Percentiles rank a stretch among this genome's conserved stretches.
These are phyloP conservation scores for Anoplophora glabripennis DNA, from an alignment of 1,140 invertebrate species.

Conservation along the genomic window DNA sequence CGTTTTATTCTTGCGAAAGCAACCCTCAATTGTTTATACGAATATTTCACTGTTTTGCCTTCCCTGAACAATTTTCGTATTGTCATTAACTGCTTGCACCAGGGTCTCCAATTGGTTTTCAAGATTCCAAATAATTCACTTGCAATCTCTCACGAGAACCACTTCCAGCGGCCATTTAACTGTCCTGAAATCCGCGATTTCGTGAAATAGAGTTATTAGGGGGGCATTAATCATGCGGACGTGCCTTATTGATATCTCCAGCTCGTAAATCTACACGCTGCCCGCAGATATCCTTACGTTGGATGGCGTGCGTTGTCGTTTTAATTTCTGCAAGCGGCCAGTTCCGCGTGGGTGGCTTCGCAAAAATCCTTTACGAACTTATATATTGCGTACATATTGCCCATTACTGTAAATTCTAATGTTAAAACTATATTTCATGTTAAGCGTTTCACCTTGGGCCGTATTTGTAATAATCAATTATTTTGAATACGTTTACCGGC, in stretches of 20 bases:
- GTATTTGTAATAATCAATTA: background rate
- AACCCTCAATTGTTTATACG: no score
- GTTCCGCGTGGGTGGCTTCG: constrained; percentile 18
- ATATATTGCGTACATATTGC: constrained; percentile 9
- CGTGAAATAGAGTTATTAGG: constrained; percentile 8
- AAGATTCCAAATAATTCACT: no score
- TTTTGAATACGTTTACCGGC: no score
- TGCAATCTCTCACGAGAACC: no score
- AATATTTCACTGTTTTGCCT: no score
- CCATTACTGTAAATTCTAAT: constrained; percentile 5
- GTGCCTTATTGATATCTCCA: constrained; percentile 21
- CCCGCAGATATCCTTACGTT: background rate
- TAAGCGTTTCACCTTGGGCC: constrained; percentile 3
- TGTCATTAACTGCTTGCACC: no score
- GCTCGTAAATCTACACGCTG: constrained; percentile 11
- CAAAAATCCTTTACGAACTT: constrained; percentile 1
- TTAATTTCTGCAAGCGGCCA: constrained; percentile 12
- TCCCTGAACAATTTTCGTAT: no score
- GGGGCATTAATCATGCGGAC: constrained; percentile 5
- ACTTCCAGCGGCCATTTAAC: no score
- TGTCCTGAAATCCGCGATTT: no score
- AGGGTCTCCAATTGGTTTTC: no score
- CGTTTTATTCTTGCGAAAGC: no score
- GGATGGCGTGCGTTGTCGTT: constrained; percentile 20
- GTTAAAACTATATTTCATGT: constrained; percentile 2